Percentiles rank a stretch among this genome's conserved stretches.
Conservation (phyloP, 1,140 invertebrate genomes). For the Drosophila repleta region DNA sequence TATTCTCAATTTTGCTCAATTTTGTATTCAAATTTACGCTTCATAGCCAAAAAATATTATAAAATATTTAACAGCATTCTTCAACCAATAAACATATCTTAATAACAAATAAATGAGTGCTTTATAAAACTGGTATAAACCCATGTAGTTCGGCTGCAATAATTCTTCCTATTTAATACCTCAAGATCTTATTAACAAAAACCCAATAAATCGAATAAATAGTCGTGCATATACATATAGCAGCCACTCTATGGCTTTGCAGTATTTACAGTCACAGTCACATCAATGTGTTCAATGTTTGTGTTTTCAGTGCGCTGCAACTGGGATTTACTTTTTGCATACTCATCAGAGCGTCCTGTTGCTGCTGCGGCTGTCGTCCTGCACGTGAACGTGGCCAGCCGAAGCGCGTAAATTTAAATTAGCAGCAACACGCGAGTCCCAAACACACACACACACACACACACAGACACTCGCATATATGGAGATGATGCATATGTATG, state of each 20-base stretch:
- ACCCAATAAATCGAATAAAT: not conserved
- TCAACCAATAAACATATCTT: too few species aligned
- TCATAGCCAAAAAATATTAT: too few species aligned
- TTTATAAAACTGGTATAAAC: too few species aligned
- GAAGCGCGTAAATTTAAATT: conserved; percentile 77
- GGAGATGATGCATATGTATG: conserved; percentile 12
- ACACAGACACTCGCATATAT: not conserved
- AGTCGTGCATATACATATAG: not conserved
- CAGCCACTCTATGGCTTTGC: conserved; percentile 6
- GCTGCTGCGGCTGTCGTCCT: conserved; percentile 9
- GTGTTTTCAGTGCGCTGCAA: conserved; percentile 54
- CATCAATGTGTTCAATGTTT: too few species aligned
- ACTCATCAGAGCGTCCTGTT: conserved; percentile 18
- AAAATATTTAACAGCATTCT: too few species aligned
- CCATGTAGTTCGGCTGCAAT: not conserved
- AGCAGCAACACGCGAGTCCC: conserved; percentile 60
- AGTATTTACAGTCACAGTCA: conserved; percentile 16
- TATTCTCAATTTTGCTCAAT: too few species aligned
- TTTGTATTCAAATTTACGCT: too few species aligned
- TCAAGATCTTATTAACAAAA: not conserved
- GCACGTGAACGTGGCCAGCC: conserved; percentile 40
- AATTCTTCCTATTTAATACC: not conserved
- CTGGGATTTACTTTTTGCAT: conserved; percentile 59
- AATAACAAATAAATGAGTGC: too few species aligned
- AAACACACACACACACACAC: conserved; percentile 25